Base-by-base conservation (phyloP, 2,113 vertebrate genomes). In the Callopanchax toddi region DNA sequence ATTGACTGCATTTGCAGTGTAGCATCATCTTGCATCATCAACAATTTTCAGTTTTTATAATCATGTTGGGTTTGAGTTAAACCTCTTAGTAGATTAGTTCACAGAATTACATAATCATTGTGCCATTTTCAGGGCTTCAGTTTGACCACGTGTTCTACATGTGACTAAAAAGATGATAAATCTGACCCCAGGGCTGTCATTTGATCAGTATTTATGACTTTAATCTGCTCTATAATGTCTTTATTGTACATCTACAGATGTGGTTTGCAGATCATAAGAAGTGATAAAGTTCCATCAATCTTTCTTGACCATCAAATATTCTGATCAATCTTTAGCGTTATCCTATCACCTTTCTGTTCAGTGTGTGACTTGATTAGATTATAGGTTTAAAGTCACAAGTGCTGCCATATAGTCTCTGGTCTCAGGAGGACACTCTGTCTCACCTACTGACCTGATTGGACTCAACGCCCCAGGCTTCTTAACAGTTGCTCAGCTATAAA, bases 381-480 rank as follows among this genome's bases (percentile, higher is more conserved):
- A 57, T 37, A 52, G 75, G 50, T 50, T 71, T 63, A 78, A 84
- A 78, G 66, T 23, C 37, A 67, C 52, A 29, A 18, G 21, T 52
- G 44, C 11, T 65, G 50, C 22, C 53, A 63, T 17, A 21, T 17
- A 29, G 29, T 52, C 9, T 63, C 20, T 18, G 46, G 13, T 70
- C 45, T 29, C 51, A 50, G 39, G 9, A 20, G 18, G 53, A 32
- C n/a, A n/a, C 11, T 59, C 1, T 32, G 67, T 59, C 60, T 82
- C 51, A 76, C 74, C 71, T 62, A 57, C 71, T 84, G 71, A 21
- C 69, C 83, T 74, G 21, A 34, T 76, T 69, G 45, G 58, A 64
- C 34, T 21, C 25, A 9, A 6, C 69, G 46, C 29, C 6, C 32
- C 44, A 45, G 0, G 3, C 61, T 55, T 58, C 57, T 48, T 43